Evolutionary conservation across 2,888 invertebrate genomes (phyloP).

Genomic region (Sipha maydis): DNA sequence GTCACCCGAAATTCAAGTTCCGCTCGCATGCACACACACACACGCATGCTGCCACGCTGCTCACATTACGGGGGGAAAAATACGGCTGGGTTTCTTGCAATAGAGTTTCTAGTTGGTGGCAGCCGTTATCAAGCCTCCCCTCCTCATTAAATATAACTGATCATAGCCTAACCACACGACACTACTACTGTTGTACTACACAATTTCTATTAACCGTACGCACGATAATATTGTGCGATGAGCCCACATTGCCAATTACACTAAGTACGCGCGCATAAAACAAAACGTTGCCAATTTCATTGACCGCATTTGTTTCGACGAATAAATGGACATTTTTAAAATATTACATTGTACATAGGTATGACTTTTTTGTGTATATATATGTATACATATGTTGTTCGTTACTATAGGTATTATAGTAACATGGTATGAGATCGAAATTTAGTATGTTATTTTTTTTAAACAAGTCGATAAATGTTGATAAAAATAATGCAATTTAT

Average conservation of each 20-base stretch:
- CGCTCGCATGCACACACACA: not conserved
- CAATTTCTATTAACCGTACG: not conserved
- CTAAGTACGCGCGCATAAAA: not conserved
- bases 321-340: not conserved
- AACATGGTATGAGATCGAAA: not conserved
- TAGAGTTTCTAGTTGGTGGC: not conserved
- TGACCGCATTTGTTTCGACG: constrained; percentile 21
- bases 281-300: constrained; percentile 33
- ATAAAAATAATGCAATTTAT: not conserved
- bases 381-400: not conserved
- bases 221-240: not conserved
- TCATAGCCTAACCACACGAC: not conserved
- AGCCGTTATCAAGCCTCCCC: not conserved
- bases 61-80: not conserved
- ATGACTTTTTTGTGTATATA: too few species aligned
- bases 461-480: not conserved
- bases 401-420: not conserved
- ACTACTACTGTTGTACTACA: not conserved
- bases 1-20: constrained; percentile 34
- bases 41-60: not conserved
- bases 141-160: not conserved
- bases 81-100: not conserved
- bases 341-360: not conserved
- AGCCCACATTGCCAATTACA: not conserved
- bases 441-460: not conserved